These are phyloP conservation scores for Epistrophella euchroma DNA, from an alignment of 2,888 invertebrate species.

Conservation along the genomic window DNA sequence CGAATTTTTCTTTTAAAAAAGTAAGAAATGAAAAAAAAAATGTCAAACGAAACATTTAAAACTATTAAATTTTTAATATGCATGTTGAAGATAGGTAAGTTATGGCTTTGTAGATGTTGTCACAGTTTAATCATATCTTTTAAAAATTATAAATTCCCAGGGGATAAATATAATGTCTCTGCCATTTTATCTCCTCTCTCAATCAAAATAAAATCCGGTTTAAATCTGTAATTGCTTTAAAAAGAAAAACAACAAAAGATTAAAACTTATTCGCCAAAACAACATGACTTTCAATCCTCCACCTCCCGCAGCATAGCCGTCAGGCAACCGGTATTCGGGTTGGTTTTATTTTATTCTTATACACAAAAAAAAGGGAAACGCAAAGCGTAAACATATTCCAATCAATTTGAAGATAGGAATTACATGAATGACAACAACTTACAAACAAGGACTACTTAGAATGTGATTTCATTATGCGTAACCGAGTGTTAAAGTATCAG, in stretches of 20 bases:
- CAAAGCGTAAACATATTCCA: constrained; percentile 43
- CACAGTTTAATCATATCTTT: constrained; percentile 60
- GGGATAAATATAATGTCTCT: neutral
- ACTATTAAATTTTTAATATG: neutral
- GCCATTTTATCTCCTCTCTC: constrained; percentile 37
- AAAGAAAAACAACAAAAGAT: constrained; percentile 43
- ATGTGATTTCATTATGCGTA: constrained; percentile 80
- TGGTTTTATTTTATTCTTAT: neutral
- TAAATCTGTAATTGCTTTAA: constrained; percentile 59
- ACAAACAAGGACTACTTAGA: constrained; percentile 81
- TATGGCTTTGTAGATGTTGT: too few species aligned
- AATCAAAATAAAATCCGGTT: constrained; percentile 42
- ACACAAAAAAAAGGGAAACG: neutral
- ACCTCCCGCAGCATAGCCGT: neutral
- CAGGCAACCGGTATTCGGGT: neutral
- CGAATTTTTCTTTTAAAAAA: too few species aligned
- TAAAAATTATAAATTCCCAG: constrained; percentile 32
- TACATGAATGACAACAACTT: constrained; percentile 77
- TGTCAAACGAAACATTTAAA: too few species aligned
- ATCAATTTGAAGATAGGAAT: constrained; percentile 52
- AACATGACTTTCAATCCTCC: constrained; percentile 8
- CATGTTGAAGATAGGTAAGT: neutral
- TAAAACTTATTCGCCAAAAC: constrained; percentile 30
- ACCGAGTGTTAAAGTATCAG: constrained; percentile 77
- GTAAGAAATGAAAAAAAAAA: too few species aligned